A percentile compares a stretch with the other conserved stretches of the same genome.
These are phyloP conservation scores for Lepus americanus DNA, from an alignment of 2,113 vertebrate species.

Conservation along the genomic window DNA sequence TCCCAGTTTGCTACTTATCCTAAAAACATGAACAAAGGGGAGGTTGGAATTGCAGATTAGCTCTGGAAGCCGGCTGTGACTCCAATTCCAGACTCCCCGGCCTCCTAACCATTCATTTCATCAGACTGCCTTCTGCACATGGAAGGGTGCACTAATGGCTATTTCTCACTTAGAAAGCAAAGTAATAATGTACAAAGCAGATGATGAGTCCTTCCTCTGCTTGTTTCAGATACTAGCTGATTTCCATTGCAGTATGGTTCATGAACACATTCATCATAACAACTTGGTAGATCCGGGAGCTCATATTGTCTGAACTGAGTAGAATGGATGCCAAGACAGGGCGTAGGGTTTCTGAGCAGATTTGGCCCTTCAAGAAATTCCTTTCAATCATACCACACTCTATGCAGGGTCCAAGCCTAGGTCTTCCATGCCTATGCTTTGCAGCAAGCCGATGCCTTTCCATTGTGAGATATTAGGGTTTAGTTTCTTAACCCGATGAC, in stretches of 20 bases:
- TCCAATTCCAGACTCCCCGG: background rate
- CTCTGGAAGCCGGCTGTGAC: background rate
- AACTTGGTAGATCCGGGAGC: background rate
- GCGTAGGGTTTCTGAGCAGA: background rate
- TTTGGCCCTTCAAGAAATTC: background rate
- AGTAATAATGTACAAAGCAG: background rate
- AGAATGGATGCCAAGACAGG: background rate
- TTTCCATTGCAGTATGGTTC: background rate
- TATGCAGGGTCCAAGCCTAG: background rate
- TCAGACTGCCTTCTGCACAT: background rate
- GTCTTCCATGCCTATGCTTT: background rate
- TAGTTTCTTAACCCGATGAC: conserved; percentile 15
- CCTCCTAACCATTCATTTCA: background rate
- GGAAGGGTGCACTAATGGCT: background rate
- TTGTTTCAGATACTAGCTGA: background rate
- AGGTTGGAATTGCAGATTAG: background rate
- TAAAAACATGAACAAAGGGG: background rate
- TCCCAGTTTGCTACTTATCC: background rate
- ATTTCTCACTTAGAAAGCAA: background rate
- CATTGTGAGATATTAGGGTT: background rate
- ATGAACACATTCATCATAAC: background rate
- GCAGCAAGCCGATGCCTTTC: conserved; percentile 15
- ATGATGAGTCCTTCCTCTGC: background rate
- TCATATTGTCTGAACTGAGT: background rate
- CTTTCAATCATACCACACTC: background rate